These are phyloP conservation scores for Corythornis madagascariensis DNA, from an alignment of 2,113 vertebrate species.

Conservation along the genomic window DNA sequence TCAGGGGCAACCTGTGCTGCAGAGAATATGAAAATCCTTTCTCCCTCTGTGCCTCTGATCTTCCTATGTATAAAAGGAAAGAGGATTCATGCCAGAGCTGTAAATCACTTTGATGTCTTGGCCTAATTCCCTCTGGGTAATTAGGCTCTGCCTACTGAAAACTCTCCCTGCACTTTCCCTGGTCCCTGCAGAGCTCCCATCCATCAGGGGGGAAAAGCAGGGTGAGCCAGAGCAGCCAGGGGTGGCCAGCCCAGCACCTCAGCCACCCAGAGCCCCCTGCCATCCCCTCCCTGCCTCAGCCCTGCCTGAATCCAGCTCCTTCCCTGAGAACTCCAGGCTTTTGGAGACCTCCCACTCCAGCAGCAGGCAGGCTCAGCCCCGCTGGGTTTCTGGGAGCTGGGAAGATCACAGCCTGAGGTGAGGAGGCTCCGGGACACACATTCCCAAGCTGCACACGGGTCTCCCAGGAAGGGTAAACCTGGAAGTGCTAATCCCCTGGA, in stretches of 20 bases:
- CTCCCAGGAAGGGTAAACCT: neutral
- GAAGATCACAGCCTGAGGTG: neutral
- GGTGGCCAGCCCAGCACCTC: neutral
- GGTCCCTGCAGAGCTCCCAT: neutral
- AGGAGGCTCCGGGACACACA: neutral
- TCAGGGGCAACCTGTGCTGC: slow-evolving; percentile 28
- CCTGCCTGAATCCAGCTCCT: neutral
- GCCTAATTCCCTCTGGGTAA: slow-evolving; percentile 58
- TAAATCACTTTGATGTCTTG: slow-evolving; percentile 66
- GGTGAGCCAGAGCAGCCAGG: neutral
- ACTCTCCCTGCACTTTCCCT: neutral
- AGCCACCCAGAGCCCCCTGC: neutral
- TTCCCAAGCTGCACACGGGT: neutral
- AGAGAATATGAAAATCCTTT: slow-evolving; percentile 21
- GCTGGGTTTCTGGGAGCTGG: neutral
- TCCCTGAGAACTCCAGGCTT: fast-evolving
- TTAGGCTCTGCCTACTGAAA: slow-evolving; percentile 28
- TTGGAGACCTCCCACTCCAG: neutral
- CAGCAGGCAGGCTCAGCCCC: neutral
- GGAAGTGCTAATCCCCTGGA: neutral
- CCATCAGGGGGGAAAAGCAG: neutral
- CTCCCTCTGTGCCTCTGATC: slow-evolving; percentile 39
- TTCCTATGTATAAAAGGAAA: slow-evolving; percentile 29
- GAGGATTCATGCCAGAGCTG: slow-evolving; percentile 38
- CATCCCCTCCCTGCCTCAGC: neutral